These are phyloP conservation scores for Trachelus iudaicus DNA, from an alignment of 2,888 invertebrate species.

Conservation along the genomic window DNA sequence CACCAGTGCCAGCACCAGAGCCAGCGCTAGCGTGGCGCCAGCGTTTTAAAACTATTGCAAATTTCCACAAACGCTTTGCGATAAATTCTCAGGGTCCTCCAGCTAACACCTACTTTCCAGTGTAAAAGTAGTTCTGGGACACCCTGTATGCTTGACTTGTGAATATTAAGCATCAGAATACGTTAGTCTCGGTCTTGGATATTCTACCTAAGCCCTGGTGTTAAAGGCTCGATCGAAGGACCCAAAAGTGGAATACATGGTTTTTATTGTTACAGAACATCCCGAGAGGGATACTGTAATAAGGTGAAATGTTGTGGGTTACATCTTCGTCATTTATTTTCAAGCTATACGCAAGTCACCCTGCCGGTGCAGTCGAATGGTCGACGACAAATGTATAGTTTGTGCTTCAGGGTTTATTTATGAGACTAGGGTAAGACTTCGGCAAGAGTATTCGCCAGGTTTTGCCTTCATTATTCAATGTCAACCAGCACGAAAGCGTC, in stretches of 20 bases:
- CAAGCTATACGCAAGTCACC: neutral
- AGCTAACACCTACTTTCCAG: too few species aligned
- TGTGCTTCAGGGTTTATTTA: conserved; percentile 34
- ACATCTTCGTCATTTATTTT: neutral
- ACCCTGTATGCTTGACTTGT: neutral
- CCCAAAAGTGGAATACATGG: neutral
- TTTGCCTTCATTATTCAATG: conserved; percentile 32
- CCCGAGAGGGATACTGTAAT: neutral
- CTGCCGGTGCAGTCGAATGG: neutral
- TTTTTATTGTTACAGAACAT: neutral
- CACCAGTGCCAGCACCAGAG: too few species aligned
- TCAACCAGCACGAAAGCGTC: neutral
- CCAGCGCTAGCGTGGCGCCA: too few species aligned
- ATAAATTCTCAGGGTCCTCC: too few species aligned
- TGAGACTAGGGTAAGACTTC: conserved; percentile 19
- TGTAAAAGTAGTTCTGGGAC: too few species aligned
- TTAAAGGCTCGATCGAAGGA: neutral
- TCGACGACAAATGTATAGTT: neutral
- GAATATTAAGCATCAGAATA: neutral
- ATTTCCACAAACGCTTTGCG: too few species aligned
- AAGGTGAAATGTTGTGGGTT: neutral
- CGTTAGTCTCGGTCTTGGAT: neutral
- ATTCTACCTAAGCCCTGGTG: neutral
- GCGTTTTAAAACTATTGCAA: too few species aligned
- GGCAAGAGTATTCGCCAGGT: neutral